Conservation (phyloP, 2,113 vertebrate species). For the Alectura lathami region DNA sequence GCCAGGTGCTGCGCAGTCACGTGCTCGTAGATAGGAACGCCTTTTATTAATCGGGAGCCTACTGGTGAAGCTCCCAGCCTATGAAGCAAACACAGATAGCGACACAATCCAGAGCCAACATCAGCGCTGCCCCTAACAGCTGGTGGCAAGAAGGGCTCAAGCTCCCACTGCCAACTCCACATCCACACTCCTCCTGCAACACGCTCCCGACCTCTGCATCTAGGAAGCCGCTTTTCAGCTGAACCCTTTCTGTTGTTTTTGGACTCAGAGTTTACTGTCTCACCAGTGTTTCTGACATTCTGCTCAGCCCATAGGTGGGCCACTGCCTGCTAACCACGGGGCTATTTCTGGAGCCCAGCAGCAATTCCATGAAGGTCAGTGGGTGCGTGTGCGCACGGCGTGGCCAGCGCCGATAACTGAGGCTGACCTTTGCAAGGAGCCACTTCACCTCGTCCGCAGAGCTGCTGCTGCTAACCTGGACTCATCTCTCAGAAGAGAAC, state of each 20-base stretch:
- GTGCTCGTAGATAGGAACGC: not conserved
- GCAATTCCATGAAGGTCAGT: not conserved
- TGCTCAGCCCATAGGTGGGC: not conserved
- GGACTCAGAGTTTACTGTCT: not conserved
- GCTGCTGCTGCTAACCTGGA: not conserved
- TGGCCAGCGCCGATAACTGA: not conserved
- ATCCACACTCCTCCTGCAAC: accelerated
- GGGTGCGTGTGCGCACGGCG: not conserved
- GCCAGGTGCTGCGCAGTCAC: not conserved
- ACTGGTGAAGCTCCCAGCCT: not conserved
- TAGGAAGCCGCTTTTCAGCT: not conserved
- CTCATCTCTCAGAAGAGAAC: not conserved
- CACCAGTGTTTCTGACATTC: not conserved
- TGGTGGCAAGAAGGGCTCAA: not conserved
- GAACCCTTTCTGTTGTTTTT: not conserved
- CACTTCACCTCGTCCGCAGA: not conserved
- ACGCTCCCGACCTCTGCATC: not conserved
- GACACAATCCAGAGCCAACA: not conserved
- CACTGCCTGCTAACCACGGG: not conserved
- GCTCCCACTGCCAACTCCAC: not conserved
- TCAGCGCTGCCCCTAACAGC: not conserved
- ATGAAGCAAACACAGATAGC: not conserved
- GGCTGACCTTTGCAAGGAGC: not conserved
- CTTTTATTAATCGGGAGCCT: not conserved
- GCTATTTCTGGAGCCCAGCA: constrained; percentile 17